Evolutionary conservation across 2,797 vertebrate genomes (phyloP).

Genomic region (Etheostoma nigrum): DNA sequence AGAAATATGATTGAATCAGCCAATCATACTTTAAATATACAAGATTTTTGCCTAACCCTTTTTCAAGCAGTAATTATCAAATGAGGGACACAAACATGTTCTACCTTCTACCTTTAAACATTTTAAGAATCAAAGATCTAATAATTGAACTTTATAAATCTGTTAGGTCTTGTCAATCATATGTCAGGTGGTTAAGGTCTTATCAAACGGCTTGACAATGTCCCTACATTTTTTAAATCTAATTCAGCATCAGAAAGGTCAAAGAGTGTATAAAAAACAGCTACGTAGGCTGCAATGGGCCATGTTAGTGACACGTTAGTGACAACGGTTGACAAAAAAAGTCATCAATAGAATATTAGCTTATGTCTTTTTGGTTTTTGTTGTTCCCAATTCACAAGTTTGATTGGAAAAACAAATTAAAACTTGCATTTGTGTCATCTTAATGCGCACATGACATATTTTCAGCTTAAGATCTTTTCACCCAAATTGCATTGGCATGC

Average conservation of each 20-base stretch:
- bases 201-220: conserved; percentile 1
- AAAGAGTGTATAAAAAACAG: conserved; percentile 8
- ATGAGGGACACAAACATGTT: not conserved
- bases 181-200: conserved; percentile 4
- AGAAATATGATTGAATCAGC: conserved; percentile 20
- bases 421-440: not conserved
- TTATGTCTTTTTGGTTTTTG: not conserved
- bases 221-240: not conserved
- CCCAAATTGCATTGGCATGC: not conserved
- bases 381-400: not conserved
- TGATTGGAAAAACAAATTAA: conserved; percentile 9
- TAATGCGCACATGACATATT: not conserved
- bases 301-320: not conserved
- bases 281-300: not conserved
- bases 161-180: conserved; percentile 23
- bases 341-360: conserved; percentile 11
- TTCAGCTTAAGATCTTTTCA: conserved; percentile 1
- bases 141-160: conserved; percentile 4
- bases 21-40: conserved; percentile 1
- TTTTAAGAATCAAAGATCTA: not conserved
- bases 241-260: conserved; percentile 9
- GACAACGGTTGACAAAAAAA: not conserved
- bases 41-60: not conserved
- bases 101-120: not conserved
- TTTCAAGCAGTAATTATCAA: conserved; percentile 2